Conservation (phyloP, 2,797 vertebrate genomes). For the Macropus fuliginosus region DNA sequence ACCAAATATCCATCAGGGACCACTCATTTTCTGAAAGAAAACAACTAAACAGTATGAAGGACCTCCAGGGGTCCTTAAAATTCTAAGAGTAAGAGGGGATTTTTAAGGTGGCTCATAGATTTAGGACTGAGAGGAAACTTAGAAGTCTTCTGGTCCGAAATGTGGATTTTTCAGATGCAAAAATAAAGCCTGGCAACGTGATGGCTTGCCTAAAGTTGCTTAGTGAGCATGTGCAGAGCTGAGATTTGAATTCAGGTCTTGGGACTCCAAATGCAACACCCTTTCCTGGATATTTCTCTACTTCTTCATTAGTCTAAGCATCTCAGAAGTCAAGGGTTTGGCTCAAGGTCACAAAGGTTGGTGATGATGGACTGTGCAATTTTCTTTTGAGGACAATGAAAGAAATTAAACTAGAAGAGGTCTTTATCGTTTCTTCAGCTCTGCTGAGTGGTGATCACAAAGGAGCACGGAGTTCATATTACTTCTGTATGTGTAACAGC, state of each 20-base stretch:
- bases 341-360: no score
- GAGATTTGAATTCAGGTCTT: neutral
- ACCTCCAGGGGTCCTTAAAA: no score
- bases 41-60: neutral
- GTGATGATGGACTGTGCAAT: no score
- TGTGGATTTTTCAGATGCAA: neutral
- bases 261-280: neutral
- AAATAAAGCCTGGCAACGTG: neutral
- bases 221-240: neutral
- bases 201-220: neutral
- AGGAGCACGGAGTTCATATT: neutral
- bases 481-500: neutral
- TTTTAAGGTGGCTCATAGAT: neutral
- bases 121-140: neutral
- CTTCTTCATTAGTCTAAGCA: neutral
- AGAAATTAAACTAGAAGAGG: neutral
- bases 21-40: conserved; percentile 19
- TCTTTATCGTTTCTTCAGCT: neutral
- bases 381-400: neutral
- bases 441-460: neutral
- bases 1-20: neutral
- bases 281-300: neutral
- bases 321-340: neutral
- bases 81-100: neutral
- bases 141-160: neutral